phyloP scores from a whole-genome alignment of 2,888 invertebrate genomes.

The Drosophila setosimentum region DNA sequence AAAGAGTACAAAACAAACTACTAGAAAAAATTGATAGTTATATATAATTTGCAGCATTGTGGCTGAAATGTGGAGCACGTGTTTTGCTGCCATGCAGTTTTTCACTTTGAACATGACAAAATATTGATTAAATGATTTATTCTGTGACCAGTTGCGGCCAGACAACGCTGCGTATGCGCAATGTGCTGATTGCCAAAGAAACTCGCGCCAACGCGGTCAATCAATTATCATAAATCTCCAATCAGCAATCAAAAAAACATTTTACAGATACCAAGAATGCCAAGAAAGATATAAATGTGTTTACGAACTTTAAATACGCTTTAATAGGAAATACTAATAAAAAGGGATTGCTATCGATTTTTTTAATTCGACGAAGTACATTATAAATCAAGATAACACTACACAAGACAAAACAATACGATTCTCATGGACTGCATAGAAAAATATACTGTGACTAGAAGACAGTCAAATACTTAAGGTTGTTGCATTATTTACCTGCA shows the following conservation, averaged over 20 bases:
- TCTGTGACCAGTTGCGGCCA: conserved; percentile 27
- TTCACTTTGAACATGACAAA: conserved; percentile 69
- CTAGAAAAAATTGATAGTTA: background rate
- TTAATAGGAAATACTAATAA: background rate
- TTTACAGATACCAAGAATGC: conserved; percentile 19
- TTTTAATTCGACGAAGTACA: too few species aligned
- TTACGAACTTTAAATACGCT: conserved; percentile 28
- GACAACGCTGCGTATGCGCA: conserved; percentile 72
- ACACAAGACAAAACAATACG: background rate
- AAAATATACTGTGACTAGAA: background rate
- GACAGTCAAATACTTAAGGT: accelerated
- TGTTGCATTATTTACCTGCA: too few species aligned
- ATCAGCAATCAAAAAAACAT: conserved; percentile 37
- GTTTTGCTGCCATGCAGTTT: conserved; percentile 62
- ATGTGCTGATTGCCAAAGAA: conserved; percentile 47
- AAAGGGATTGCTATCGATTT: background rate
- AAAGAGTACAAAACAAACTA: conserved; percentile 6
- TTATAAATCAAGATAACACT: background rate
- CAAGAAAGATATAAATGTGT: background rate
- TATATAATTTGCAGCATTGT: conserved; percentile 21
- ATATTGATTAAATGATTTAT: conserved; percentile 80
- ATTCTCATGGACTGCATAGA: background rate
- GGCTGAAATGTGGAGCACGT: conserved; percentile 72
- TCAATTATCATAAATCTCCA: conserved; percentile 72
- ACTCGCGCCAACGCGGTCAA: conserved; percentile 60